Conservation (phyloP, 1,140 invertebrate species). For the Campoletis sonorensis region DNA sequence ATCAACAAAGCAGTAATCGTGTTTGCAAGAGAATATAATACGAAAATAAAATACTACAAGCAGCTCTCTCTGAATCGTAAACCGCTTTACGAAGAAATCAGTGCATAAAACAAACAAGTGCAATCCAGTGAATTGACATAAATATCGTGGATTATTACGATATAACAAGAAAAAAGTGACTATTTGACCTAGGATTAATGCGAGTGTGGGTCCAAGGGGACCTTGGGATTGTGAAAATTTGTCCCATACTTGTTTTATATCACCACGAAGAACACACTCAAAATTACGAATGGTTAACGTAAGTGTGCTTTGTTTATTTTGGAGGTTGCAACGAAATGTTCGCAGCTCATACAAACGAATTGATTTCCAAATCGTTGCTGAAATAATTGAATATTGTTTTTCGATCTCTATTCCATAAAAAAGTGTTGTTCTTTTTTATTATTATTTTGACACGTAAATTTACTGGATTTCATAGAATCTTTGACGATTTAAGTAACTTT, state of each 20-base stretch:
- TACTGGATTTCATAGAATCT: no score
- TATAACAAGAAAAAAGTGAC: neutral
- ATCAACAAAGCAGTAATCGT: neutral
- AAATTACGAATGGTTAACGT: slow-evolving; percentile 39
- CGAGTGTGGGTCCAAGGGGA: slow-evolving; percentile 34
- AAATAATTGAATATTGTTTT: no score
- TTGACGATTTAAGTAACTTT: no score
- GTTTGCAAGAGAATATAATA: neutral
- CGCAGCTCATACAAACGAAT: no score
- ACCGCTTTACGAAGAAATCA: neutral
- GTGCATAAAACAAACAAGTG: slow-evolving; percentile 16
- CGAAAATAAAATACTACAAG: neutral
- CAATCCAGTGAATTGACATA: neutral
- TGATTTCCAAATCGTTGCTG: no score
- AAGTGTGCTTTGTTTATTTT: slow-evolving; percentile 2
- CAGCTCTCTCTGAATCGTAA: neutral
- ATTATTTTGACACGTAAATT: no score
- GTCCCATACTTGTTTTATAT: neutral
- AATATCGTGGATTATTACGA: slow-evolving; percentile 2
- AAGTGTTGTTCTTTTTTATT: no score
- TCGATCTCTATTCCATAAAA: no score
- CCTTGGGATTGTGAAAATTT: slow-evolving; percentile 34
- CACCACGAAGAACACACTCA: neutral
- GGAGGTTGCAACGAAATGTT: neutral
- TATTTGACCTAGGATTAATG: slow-evolving; percentile 23